These are phyloP conservation scores for Gymnodraco acuticeps DNA, from an alignment of 2,797 vertebrate genomes.

Conservation along the genomic window DNA sequence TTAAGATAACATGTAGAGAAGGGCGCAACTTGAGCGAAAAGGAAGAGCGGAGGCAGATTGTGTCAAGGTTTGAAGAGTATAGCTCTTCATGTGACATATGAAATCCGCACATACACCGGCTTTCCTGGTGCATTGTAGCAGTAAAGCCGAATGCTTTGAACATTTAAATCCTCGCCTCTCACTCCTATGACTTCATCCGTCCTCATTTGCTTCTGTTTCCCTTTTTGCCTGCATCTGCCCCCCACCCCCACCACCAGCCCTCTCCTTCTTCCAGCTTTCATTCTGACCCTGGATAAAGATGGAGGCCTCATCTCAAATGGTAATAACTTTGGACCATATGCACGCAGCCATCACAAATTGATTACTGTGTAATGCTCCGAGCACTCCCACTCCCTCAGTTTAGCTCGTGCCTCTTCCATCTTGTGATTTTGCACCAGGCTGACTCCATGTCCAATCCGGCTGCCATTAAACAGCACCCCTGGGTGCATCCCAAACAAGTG, in stretches of 20 bases:
- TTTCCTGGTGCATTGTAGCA: conserved; percentile 65
- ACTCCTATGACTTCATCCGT: conserved; percentile 64
- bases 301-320: conserved; percentile 70
- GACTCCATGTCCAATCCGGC: conserved; percentile 69
- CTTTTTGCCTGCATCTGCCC: conserved; percentile 29
- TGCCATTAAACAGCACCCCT: conserved; percentile 80
- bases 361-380: conserved; percentile 70
- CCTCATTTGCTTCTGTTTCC: conserved; percentile 64
- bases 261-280: conserved; percentile 28
- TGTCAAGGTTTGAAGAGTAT: conserved; percentile 55
- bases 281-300: conserved; percentile 73
- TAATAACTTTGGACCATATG: conserved; percentile 74
- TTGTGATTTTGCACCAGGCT: conserved; percentile 58
- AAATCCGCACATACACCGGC: conserved; percentile 71
- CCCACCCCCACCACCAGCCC: background rate
- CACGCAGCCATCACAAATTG: conserved; percentile 75
- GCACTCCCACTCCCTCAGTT: conserved; percentile 50
- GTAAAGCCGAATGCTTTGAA: conserved; percentile 73
- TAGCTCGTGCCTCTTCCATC: conserved; percentile 39
- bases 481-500: conserved; percentile 71
- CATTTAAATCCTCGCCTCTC: conserved; percentile 73
- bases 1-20: conserved; percentile 35
- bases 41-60: conserved; percentile 30
- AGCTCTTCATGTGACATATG: conserved; percentile 56
- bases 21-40: conserved; percentile 29